Evolutionary conservation across 2,888 invertebrate species (phyloP).

Genomic region (Cantharis rufa): DNA sequence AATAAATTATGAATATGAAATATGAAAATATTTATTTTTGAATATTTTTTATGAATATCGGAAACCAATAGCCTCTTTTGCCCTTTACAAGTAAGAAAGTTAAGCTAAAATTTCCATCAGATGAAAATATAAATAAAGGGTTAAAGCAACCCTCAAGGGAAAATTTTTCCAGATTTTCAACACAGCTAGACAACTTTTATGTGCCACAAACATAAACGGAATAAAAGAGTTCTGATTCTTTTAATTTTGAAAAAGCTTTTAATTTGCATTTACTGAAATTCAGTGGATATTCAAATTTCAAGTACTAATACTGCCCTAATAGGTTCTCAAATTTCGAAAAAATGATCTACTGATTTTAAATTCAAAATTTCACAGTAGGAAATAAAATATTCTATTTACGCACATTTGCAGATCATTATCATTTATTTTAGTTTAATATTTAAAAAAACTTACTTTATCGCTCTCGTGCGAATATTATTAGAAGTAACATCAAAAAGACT

Average conservation of each 20-base stretch:
- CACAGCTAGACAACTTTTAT: not conserved
- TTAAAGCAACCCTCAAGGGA: not conserved
- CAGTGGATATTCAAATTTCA: not conserved
- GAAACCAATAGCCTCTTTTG: not conserved
- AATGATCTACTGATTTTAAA: no score
- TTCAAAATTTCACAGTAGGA: no score
- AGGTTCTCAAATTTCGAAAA: no score
- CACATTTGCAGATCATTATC: no score
- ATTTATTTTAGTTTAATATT: no score
- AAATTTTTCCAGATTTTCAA: not conserved
- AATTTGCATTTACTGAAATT: not conserved
- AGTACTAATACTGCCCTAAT: not conserved
- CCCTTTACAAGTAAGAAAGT: not conserved
- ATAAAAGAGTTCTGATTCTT: not conserved
- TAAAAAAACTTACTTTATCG: no score
- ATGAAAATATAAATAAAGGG: not conserved
- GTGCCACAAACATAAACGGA: not conserved
- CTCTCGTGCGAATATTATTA: no score
- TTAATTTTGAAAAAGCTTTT: not conserved
- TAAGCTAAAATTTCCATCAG: not conserved
- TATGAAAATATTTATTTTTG: no score
- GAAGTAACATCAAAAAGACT: no score
- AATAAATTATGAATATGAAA: no score
- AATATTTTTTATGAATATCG: no score
- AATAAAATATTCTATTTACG: no score